Percentiles rank a stretch among this genome's conserved stretches.
Conservation (phyloP, 2,797 vertebrate genomes). For the Phalloptychus januarius region DNA sequence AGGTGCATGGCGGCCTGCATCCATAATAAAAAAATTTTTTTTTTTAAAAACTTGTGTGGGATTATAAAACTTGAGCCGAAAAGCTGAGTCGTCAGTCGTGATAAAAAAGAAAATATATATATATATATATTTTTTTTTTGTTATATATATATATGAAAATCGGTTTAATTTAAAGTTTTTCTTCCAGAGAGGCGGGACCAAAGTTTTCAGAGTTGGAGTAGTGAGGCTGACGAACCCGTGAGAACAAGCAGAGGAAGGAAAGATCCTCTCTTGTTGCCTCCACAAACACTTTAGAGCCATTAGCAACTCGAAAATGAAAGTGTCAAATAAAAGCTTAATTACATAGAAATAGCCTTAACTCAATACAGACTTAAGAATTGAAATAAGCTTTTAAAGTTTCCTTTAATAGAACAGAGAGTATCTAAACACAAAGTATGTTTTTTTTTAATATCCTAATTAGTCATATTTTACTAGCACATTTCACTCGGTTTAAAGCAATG, state of each 20-base stretch:
- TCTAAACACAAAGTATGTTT: background rate
- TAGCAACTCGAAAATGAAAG: constrained; percentile 2
- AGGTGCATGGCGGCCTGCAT: background rate
- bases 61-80: constrained; percentile 16
- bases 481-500: background rate
- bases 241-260: constrained; percentile 36
- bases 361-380: background rate
- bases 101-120: no score
- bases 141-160: no score
- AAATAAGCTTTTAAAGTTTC: background rate
- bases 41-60: background rate
- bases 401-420: background rate
- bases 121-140: no score
- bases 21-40: background rate
- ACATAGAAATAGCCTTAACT: background rate
- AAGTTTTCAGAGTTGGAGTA: constrained; percentile 12
- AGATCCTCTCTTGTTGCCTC: constrained; percentile 30
- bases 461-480: background rate
- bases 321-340: constrained; percentile 8
- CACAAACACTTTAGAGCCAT: constrained; percentile 37
- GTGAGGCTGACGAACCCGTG: constrained; percentile 28
- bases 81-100: background rate
- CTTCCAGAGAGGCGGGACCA: no score
- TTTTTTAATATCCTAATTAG: background rate
- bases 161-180: background rate